Percentiles rank a stretch among this genome's conserved stretches.
These are phyloP conservation scores for Gallirallus australis DNA, from an alignment of 2,797 vertebrate species.

Conservation along the genomic window DNA sequence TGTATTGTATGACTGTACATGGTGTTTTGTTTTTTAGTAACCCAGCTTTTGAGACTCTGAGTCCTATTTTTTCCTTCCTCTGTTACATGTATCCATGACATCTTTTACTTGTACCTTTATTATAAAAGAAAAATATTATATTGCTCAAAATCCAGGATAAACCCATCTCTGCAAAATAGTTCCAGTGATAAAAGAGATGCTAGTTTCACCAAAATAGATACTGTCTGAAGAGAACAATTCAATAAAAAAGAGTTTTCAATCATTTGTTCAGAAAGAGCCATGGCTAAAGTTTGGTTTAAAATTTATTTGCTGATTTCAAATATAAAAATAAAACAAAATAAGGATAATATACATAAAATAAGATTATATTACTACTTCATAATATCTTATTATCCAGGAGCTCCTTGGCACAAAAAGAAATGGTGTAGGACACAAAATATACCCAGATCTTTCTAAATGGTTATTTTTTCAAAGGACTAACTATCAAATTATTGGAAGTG, in stretches of 20 bases:
- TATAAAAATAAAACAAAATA: not conserved
- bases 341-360: not conserved
- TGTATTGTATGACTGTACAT: not conserved
- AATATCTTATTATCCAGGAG: not conserved
- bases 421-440: not conserved
- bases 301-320: not conserved
- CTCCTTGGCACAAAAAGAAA: not conserved
- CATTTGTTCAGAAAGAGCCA: not conserved
- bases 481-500: not conserved
- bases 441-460: not conserved
- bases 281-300: not conserved
- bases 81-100: not conserved
- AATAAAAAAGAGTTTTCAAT: not conserved
- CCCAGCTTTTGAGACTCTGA: accelerated
- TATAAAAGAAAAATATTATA: accelerated
- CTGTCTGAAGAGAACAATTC: not conserved
- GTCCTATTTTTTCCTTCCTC: not conserved
- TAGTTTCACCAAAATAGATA: not conserved
- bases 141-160: not conserved
- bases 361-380: not conserved
- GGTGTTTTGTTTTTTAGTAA: not conserved
- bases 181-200: not conserved
- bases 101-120: not conserved
- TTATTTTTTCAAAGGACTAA: not conserved
- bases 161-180: not conserved